Evolutionary conservation across 2,888 invertebrate genomes (phyloP).

Genomic region (Hydriomena furcata): DNA sequence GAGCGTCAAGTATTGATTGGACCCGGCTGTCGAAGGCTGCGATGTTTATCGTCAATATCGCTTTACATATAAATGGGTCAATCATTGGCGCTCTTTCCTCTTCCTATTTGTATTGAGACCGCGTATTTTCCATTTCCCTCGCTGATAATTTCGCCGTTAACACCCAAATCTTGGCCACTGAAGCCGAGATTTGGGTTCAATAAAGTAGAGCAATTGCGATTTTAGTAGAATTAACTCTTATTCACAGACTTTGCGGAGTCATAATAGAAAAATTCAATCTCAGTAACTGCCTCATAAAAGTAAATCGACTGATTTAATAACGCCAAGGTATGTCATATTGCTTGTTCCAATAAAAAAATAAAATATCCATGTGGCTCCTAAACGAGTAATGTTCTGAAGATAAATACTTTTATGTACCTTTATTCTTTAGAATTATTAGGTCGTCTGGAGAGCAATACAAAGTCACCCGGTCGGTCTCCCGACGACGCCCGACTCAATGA

Average conservation of each 20-base stretch:
- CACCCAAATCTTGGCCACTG: no score
- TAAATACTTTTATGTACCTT: conserved; percentile 37
- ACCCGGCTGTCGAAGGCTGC: conserved; percentile 35
- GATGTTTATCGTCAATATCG: conserved; percentile 47
- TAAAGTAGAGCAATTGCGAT: conserved; percentile 9
- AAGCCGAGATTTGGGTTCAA: conserved; percentile 24
- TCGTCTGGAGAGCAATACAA: conserved; percentile 75
- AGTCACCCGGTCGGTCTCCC: conserved; percentile 66
- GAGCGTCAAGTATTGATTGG: conserved; percentile 33
- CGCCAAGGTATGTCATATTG: not conserved
- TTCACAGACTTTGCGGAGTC: not conserved
- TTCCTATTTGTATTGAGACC: conserved; percentile 55
- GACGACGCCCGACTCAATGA: conserved; percentile 53
- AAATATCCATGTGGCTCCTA: conserved; percentile 13
- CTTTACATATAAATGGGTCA: conserved; percentile 57
- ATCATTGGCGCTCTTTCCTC: conserved; percentile 49
- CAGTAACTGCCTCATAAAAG: conserved; percentile 8
- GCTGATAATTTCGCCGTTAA: conserved; percentile 46
- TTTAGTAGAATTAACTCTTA: conserved; percentile 7
- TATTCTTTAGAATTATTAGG: conserved; percentile 60
- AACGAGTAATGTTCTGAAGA: conserved; percentile 19
- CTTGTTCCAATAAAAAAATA: conserved; percentile 10
- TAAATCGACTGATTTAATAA: conserved; percentile 3
- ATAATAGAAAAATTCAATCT: conserved; percentile 4
- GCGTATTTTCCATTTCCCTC: conserved; percentile 58